Evolutionary conservation across 2,113 vertebrate species (phyloP).

Genomic region (Albula goreensis): DNA sequence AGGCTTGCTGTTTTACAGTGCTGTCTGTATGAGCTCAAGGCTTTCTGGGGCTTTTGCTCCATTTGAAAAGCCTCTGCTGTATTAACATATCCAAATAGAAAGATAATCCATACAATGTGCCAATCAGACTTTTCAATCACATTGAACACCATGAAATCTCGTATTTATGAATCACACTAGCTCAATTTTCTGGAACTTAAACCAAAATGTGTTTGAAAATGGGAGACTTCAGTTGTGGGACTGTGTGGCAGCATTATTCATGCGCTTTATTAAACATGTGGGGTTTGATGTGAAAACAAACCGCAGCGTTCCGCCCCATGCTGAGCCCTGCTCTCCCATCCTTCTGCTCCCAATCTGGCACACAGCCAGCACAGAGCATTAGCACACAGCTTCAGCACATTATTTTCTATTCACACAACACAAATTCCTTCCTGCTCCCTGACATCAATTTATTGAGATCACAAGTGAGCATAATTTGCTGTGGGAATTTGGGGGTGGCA

Average conservation of each 20-base stretch:
- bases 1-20: too few species aligned
- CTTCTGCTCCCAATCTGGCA: neutral
- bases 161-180: neutral
- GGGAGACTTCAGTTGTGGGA: too few species aligned
- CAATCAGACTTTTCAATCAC: neutral
- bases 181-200: neutral
- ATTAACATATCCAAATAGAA: neutral
- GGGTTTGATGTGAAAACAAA: neutral
- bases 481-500: neutral
- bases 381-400: neutral
- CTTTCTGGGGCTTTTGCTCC: neutral
- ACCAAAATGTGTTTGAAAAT: too few species aligned
- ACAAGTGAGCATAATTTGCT: conserved; percentile 8
- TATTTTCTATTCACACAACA: conserved; percentile 2
- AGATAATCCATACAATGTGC: neutral
- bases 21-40: neutral
- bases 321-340: neutral
- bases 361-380: neutral
- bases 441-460: conserved; percentile 11
- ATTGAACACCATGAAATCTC: neutral
- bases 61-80: neutral
- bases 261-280: neutral
- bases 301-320: neutral
- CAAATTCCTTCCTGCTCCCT: conserved; percentile 5
- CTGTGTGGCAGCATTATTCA: neutral